A percentile compares a stretch with the other conserved stretches of the same genome.
Evolutionary conservation across 2,797 vertebrate genomes (phyloP).

Genomic region (Takifugu rubripes): DNA sequence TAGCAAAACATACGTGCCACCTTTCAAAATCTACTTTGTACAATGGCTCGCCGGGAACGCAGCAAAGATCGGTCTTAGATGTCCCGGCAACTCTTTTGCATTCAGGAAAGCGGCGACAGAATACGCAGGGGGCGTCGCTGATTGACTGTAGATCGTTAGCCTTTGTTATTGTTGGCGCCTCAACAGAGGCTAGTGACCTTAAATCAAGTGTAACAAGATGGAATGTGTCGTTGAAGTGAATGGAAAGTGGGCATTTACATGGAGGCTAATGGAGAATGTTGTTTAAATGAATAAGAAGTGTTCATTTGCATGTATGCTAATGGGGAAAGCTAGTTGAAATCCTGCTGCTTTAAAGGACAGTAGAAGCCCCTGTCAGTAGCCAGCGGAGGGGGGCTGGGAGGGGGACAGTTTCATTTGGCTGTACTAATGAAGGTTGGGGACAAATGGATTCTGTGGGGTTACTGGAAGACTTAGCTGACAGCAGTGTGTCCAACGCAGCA

Average conservation of each 20-base stretch:
- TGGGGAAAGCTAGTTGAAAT: slow-evolving; percentile 37
- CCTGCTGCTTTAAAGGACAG: slow-evolving; percentile 35
- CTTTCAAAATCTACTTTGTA: slow-evolving; percentile 31
- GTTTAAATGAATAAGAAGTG: slow-evolving; percentile 5
- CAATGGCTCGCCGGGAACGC: slow-evolving; percentile 20
- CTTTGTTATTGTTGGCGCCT: slow-evolving; percentile 5
- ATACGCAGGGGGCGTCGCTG: slow-evolving; percentile 5
- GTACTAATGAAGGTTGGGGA: slow-evolving; percentile 48
- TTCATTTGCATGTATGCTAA: slow-evolving; percentile 34
- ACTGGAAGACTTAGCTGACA: no score
- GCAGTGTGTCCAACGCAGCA: slow-evolving; percentile 11
- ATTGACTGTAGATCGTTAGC: slow-evolving; percentile 12
- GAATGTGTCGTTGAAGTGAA: slow-evolving; percentile 11
- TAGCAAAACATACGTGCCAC: slow-evolving; percentile 21
- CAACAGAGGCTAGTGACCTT: slow-evolving; percentile 14
- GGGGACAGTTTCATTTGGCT: slow-evolving; percentile 51
- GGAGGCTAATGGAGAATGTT: slow-evolving; percentile 26
- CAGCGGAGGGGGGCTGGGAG: slow-evolving; percentile 46
- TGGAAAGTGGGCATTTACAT: slow-evolving; percentile 23
- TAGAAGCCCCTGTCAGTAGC: slow-evolving; percentile 21
- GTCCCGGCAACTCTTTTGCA: slow-evolving; percentile 1
- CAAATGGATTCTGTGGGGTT: slow-evolving; percentile 59
- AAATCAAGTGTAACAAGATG: slow-evolving; percentile 11
- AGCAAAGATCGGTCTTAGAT: slow-evolving; percentile 30
- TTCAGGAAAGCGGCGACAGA: neutral